Percentiles rank a stretch among this genome's conserved stretches.
Conservation (phyloP, 2,888 invertebrate genomes). For the Parasteatoda lunata region DNA sequence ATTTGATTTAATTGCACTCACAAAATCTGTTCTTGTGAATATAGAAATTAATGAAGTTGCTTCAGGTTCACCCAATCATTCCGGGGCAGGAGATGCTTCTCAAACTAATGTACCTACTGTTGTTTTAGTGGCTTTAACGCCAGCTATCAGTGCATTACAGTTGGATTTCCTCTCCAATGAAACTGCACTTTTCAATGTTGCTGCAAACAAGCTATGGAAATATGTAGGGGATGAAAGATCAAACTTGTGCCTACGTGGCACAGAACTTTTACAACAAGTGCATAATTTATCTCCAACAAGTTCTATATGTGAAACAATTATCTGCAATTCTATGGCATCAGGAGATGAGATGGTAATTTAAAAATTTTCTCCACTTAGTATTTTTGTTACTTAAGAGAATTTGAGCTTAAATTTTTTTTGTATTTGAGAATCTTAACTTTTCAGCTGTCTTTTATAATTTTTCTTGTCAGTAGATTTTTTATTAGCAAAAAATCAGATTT, state of each 20-base stretch:
- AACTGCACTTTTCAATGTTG: constrained; percentile 76
- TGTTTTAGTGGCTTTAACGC: constrained; percentile 61
- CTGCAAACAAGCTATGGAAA: constrained; percentile 83
- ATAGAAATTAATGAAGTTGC: constrained; percentile 58
- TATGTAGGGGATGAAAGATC: constrained; percentile 79
- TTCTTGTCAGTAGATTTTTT: no score
- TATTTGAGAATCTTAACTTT: no score
- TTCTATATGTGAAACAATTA: constrained; percentile 83
- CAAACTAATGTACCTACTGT: constrained; percentile 33
- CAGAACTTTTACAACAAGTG: constrained; percentile 84
- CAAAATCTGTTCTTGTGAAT: constrained; percentile 56
- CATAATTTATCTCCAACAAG: constrained; percentile 81
- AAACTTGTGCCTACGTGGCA: constrained; percentile 79
- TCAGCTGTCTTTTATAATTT: no score
- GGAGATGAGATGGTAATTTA: constrained; percentile 72
- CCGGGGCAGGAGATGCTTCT: not conserved
- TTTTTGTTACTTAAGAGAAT: no score
- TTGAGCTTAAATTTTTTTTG: no score
- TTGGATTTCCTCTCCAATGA: constrained; percentile 59
- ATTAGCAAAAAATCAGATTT: no score
- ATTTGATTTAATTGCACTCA: constrained; percentile 81
- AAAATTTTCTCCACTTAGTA: no score
- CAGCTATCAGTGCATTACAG: constrained; percentile 55
- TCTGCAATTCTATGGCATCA: constrained; percentile 76
- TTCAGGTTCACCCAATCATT: constrained; percentile 12